These are phyloP conservation scores for Spheniscus mendiculus DNA, from an alignment of 2,113 vertebrate species.

Conservation along the genomic window DNA sequence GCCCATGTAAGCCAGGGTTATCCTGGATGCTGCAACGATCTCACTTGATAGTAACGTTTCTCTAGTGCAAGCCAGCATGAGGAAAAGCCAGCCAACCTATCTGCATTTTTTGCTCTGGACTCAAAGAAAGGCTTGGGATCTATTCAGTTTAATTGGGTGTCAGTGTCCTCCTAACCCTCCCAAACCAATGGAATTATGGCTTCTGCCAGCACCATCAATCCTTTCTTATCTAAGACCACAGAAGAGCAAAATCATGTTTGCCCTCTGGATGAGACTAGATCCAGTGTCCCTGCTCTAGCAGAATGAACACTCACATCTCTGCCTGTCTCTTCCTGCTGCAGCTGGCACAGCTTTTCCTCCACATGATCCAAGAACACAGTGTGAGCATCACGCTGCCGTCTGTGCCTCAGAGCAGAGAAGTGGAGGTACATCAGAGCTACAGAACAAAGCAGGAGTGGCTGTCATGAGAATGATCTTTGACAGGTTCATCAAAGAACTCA, in stretches of 20 bases:
- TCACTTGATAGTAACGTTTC: neutral
- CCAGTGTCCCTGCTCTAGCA: neutral
- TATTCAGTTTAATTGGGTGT: neutral
- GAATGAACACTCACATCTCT: neutral
- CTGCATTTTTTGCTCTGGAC: neutral
- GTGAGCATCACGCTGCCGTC: constrained; percentile 6
- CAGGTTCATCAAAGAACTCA: neutral
- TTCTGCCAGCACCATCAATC: neutral
- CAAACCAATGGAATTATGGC: neutral
- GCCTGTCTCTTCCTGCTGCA: constrained; percentile 24
- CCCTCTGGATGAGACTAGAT: neutral
- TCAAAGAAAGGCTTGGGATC: neutral
- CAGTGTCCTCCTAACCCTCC: neutral
- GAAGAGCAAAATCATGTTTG: neutral
- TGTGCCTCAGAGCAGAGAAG: constrained; percentile 58
- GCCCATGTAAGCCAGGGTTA: neutral
- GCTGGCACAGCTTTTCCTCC: constrained; percentile 69
- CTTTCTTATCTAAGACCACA: neutral
- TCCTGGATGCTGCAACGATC: neutral
- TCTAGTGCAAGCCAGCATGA: neutral
- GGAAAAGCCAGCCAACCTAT: neutral
- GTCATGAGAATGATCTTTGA: neutral
- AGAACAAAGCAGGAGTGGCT: neutral
- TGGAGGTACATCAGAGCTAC: neutral
- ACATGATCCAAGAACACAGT: constrained; percentile 64